Evolutionary conservation across 2,797 vertebrate species (phyloP).

Genomic region (Onychomys arenicola): DNA sequence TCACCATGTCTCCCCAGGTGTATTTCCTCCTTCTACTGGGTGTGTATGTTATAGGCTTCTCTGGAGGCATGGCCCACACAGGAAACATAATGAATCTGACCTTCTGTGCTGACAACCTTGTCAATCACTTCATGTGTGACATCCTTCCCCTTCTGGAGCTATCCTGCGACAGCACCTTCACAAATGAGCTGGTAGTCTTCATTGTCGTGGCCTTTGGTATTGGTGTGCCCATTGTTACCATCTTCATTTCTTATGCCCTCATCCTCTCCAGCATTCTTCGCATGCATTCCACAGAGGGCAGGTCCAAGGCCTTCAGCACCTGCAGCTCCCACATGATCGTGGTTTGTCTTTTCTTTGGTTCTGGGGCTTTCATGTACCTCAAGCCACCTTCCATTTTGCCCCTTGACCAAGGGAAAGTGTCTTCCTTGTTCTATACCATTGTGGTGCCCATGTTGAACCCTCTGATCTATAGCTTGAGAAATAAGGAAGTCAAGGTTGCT

Average conservation of each 20-base stretch:
- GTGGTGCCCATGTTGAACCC: conserved; percentile 77
- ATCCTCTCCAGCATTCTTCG: conserved; percentile 56
- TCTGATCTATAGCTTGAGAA: conserved; percentile 74
- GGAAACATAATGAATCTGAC: conserved; percentile 58
- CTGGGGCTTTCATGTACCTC: conserved; percentile 71
- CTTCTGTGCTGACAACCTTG: conserved; percentile 66
- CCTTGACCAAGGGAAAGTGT: conserved; percentile 71
- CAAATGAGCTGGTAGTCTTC: conserved; percentile 59
- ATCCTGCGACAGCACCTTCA: conserved; percentile 12
- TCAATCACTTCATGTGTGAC: conserved; percentile 81
- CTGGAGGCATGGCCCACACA: conserved; percentile 63
- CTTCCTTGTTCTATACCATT: conserved; percentile 72
- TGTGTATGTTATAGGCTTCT: conserved; percentile 68
- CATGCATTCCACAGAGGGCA: conserved; percentile 47
- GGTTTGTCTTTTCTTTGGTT: conserved; percentile 76
- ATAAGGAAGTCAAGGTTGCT: conserved; percentile 70
- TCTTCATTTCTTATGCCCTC: conserved; percentile 70
- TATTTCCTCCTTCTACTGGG: conserved; percentile 33
- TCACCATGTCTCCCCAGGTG: conserved; percentile 65
- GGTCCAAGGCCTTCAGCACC: conserved; percentile 68
- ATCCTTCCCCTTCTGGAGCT: conserved; percentile 74
- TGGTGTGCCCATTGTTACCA: not conserved
- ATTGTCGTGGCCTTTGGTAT: conserved; percentile 29
- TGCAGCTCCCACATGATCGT: conserved; percentile 71
- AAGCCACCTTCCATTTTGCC: conserved; percentile 59